Evolutionary conservation across 2,888 invertebrate genomes (phyloP), one percentile per base, ranked within the genome.

Genomic region (Boloria euphrosyne): DNA sequence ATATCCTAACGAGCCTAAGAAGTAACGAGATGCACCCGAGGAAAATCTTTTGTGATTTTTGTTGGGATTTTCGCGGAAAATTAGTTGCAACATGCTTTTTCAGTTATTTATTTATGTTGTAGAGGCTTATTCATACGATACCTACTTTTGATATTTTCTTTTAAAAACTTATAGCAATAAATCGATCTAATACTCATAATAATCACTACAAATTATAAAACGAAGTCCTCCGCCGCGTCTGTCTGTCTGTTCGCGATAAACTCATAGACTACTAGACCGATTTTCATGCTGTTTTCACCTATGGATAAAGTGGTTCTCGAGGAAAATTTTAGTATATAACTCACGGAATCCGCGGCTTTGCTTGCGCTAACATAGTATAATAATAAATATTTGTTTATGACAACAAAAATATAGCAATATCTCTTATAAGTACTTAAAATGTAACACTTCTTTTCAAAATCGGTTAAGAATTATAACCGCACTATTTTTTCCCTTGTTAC

Each of bases 1-100:
- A 31, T 70, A 70, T 64, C 74, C 76, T 82, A 86, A 86, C 76
- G 75, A 76, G 76, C 82, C 83, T 80, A 80, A 72, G 71, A 74
- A 64, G 70, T 72, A 73, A 71, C 74, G 73, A 69, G 65, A 65
- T 71, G 70, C 74, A 72, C 27, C 73, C 54, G 65, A 67, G 68
- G 53, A 67, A 60, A 63, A 10, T 59, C 71, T 68, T 66, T 72
- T 68, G 66, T 72, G 57, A 59, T 70, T 68, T 66, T 68, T 68
- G 61, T 62, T 63, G 51, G 17, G 44, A 51, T 61, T 70, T 67
- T 58, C 54, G 47, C 47, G 44, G 59, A 44, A 64, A 66, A 62
- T 59, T 59, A 64, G 46, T 49, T 59, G 58, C 47, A 31, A 59
- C 16, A 49, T 59, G 16, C 2, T 13, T 43, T 38, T 18, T 16